Evolutionary conservation across 2,113 vertebrate species (phyloP), one percentile per base, ranked within the genome.

Genomic region (Sylvia atricapilla): DNA sequence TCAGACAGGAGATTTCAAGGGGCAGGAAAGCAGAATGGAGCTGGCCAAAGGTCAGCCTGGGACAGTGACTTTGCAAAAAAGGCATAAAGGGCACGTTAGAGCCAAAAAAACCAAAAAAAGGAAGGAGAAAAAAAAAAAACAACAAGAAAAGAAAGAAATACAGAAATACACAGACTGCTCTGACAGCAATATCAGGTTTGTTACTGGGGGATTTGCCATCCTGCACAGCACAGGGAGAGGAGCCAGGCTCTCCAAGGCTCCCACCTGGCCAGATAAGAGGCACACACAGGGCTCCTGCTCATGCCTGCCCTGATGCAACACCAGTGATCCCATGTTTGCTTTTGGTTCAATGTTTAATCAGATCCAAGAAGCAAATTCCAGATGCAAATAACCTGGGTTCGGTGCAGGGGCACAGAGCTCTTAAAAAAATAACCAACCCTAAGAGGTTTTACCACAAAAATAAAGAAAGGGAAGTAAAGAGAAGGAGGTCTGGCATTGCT

Each of bases 311-410:
- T 50, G 68, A 47, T 55, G 44, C 72, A 80, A 74, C 28, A 46
- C 20, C 80, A 63, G 5, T 0, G 7, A 47, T 55, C 24, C 69
- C 27, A 8, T 89, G 6, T 96, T 96, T 95, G 73, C 83, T 76
- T 94, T 78, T 9, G 53, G 93, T 64, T 96, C 76, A 95, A 95
- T 58, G 76, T 90, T 95, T 87, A 93, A 95, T 89, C 92, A 59
- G 49, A 90, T 72, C 44, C 85, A 78, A 93, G 75, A 66, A 80
- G 22, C 27, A 82, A 87, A 78, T 39, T 52, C 60, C 72, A 75
- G 50, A 64, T 14, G 28, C 33, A 85, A 89, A 94, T 28, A 64
- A 84, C 39, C 52, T 18, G 10, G 27, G 27, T 14, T 49, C 6
- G 5, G 14, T 37, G 58, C 60, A 41, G 22, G 39, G 39, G 28